Evolutionary conservation across 2,113 vertebrate genomes (phyloP).

Genomic region (Muntiacus reevesi): DNA sequence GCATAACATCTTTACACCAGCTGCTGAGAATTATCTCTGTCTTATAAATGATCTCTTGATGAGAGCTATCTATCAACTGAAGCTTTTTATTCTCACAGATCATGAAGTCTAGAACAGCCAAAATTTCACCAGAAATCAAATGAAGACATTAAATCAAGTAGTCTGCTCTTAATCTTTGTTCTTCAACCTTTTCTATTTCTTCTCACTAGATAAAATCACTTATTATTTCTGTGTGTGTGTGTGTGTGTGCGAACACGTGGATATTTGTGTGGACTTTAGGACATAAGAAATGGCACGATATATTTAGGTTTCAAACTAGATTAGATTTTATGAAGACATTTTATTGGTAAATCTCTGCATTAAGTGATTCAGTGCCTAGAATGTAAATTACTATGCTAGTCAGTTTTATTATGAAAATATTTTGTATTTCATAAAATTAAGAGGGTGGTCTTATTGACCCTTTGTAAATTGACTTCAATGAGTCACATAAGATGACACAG

Average conservation of each 20-base stretch:
- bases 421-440: neutral
- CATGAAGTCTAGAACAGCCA: neutral
- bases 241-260: no score
- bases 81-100: neutral
- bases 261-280: neutral
- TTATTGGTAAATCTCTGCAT: neutral
- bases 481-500: neutral
- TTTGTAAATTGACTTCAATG: neutral
- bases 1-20: conserved; percentile 45
- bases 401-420: neutral
- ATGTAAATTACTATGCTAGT: neutral
- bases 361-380: neutral
- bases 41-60: conserved; percentile 45
- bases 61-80: neutral
- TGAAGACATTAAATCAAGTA: neutral
- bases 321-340: neutral
- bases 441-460: neutral
- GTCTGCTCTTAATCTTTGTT: neutral
- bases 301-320: neutral
- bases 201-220: neutral
- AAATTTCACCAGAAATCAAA: neutral
- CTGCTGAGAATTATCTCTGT: conserved; percentile 63
- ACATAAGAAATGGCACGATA: neutral
- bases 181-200: neutral
- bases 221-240: neutral